Base-by-base conservation (phyloP, 2,797 vertebrate species). In the Adrianichthys oophorus region DNA sequence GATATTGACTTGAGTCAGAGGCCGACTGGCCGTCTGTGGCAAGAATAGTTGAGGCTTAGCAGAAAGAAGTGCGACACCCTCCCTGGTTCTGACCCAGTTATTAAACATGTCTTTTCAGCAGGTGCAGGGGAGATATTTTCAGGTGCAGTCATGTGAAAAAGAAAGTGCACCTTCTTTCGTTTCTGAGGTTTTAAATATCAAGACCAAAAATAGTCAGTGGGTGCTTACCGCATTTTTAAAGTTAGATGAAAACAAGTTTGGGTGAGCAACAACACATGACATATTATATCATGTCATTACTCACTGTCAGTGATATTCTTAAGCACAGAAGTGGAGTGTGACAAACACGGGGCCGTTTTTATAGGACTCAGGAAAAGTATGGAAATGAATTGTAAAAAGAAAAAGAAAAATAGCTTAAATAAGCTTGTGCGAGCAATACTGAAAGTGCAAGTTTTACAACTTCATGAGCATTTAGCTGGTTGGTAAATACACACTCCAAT, bases 1-100 rank as follows among this genome's bases (percentile, higher is more conserved):
- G 41, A 6, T 59, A 77, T 74, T 15, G 82, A 72, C 57, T 32
- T 41, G 68, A 64, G 79, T 4, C 55, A 77, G 50, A 70, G 62
- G 32, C 32, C 32, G 84, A 80, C 17, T 55, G 63, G 83, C 76
- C 70, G 80, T 85, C 77, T 78, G 80, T 72, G 64, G 74, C 71
- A 85, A 72, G 72, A 92, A 89, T 89, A 91, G 87, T 85, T 72
- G 72, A 69, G 77, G 85, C 76, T 90, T 89, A 90, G 83, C 74
- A 64, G 70, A 79, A 83, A 85, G 79, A 83, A 75, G 80, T 79
- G 70, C 77, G 79, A 84, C 78, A 78, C 75, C 83, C 73, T 75
- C 79, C 62, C 65, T 73, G 79, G 85, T 87, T 76, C 80, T 87
- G 89, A 87, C 87, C 87, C 84, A 90, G 43, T 90, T 90, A 82